Evolutionary conservation across 2,797 vertebrate genomes (phyloP).

Genomic region (Hipposideros larvatus): DNA sequence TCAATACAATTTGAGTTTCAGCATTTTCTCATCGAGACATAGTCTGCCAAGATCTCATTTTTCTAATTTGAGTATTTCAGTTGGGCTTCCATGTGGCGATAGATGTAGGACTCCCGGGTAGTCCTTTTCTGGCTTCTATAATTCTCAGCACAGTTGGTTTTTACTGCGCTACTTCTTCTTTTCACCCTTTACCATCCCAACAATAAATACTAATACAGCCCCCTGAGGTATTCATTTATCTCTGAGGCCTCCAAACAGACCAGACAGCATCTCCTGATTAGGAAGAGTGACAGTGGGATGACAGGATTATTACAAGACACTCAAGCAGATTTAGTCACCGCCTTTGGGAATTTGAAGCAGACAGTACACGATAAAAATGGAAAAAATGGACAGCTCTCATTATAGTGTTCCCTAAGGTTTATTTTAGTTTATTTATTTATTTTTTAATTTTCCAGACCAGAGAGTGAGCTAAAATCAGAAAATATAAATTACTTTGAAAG

Average conservation of each 20-base stretch:
- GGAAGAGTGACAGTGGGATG: background rate
- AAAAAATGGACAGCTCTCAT: background rate
- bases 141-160: conserved; percentile 66
- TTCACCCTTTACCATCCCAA: background rate
- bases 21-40: conserved; percentile 4
- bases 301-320: conserved; percentile 41
- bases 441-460: background rate
- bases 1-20: conserved; percentile 19
- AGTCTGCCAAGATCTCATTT: conserved; percentile 12
- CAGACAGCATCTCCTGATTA: background rate
- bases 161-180: conserved; percentile 41
- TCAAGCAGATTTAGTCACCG: background rate
- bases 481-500: conserved; percentile 2
- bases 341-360: conserved; percentile 40
- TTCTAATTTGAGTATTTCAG: conserved; percentile 50
- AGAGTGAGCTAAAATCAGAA: conserved; percentile 4
- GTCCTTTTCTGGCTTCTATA: conserved; percentile 45
- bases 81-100: conserved; percentile 15
- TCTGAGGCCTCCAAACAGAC: background rate
- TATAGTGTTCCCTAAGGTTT: background rate
- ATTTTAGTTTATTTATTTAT: background rate
- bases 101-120: conserved; percentile 31
- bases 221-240: conserved; percentile 36
- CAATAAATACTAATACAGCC: conserved; percentile 27
- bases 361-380: background rate